Conservation (phyloP, 2,797 vertebrate genomes). For the Dallia pectoralis region DNA sequence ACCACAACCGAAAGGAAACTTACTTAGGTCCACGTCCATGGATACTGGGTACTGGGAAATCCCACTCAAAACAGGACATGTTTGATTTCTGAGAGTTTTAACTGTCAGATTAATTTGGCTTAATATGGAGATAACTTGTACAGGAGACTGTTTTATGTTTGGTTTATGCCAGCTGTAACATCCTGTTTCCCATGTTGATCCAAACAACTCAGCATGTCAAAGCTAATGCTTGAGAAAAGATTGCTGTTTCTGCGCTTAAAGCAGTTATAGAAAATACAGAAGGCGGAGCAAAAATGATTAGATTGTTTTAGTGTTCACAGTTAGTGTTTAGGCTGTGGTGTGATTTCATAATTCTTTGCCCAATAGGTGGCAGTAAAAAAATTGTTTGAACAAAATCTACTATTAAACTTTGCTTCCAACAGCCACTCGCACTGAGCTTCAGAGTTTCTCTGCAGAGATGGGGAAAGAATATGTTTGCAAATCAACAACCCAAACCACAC, state of each 20-base stretch:
- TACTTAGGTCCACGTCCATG: constrained; percentile 46
- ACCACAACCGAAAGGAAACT: constrained; percentile 53
- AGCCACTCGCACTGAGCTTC: too few relatives aligned
- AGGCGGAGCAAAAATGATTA: constrained; percentile 25
- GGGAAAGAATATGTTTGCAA: too few relatives aligned
- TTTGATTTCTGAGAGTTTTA: constrained; percentile 65
- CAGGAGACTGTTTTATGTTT: constrained; percentile 59
- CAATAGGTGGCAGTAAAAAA: too few relatives aligned
- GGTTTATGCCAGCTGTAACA: constrained; percentile 65
- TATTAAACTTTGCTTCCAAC: too few relatives aligned
- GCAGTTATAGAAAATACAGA: constrained; percentile 28
- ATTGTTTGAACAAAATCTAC: too few relatives aligned
- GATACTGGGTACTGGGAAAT: constrained; percentile 22
- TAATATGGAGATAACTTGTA: constrained; percentile 51
- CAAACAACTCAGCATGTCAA: constrained; percentile 24
- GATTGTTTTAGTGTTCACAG: constrained; percentile 3
- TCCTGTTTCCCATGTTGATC: constrained; percentile 62
- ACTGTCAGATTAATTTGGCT: constrained; percentile 66
- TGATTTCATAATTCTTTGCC: too few relatives aligned
- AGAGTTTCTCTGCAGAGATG: too few relatives aligned
- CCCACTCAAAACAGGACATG: constrained; percentile 34
- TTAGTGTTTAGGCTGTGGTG: constrained; percentile 29
- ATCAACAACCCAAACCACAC: too few relatives aligned
- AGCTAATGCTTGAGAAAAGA: constrained; percentile 35
- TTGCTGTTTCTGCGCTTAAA: constrained; percentile 26